Percentiles rank a stretch among this genome's conserved stretches.
phyloP scores from a whole-genome alignment of 2,797 vertebrate genomes.

The Lophotriccus pileatus region DNA sequence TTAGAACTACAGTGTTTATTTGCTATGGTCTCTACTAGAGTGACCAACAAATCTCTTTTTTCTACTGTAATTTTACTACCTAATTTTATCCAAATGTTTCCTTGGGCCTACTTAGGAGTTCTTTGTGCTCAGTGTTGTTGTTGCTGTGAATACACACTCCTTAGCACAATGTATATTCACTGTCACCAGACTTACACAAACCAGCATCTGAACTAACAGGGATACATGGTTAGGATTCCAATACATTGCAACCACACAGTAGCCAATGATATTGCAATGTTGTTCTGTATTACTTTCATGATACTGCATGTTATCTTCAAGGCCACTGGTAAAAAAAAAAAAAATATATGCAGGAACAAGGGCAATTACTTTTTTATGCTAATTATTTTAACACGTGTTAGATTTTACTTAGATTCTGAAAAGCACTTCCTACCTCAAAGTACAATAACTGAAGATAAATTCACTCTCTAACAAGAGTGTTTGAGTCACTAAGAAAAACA shows the following conservation, averaged over 20 bases:
- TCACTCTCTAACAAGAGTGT: neutral
- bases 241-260: neutral
- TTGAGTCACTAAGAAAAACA: neutral
- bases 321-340: neutral
- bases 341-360: neutral
- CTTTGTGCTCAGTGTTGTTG: fast-evolving
- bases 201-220: neutral
- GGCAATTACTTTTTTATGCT: neutral
- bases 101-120: neutral
- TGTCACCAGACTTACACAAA: neutral
- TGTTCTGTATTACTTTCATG: neutral
- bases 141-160: neutral
- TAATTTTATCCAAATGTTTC: neutral
- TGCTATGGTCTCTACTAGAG: neutral
- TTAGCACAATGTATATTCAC: neutral
- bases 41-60: neutral
- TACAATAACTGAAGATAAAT: neutral
- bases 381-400: neutral
- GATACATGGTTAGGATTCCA: neutral
- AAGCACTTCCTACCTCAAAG: neutral
- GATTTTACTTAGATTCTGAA: neutral
- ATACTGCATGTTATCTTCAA: neutral
- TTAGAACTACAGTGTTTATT: neutral
- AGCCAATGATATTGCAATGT: neutral
- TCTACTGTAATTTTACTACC: neutral